A percentile compares a stretch with the other conserved stretches of the same genome.
These are phyloP conservation scores for Phymorhynchus buccinoides DNA, from an alignment of 1,140 invertebrate species.

Conservation along the genomic window DNA sequence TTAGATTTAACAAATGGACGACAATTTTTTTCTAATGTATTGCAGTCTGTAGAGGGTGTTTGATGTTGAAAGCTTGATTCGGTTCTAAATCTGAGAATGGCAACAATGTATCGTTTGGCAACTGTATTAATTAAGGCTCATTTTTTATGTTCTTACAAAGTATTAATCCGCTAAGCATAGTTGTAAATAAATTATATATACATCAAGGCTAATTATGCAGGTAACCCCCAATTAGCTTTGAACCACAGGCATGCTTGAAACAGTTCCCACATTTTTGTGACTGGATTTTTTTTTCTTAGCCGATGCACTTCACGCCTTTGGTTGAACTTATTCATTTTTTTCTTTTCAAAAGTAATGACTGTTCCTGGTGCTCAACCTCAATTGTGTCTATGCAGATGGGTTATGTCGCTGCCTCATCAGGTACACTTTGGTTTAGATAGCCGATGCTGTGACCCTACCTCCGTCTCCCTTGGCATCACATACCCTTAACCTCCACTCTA, in stretches of 20 bases:
- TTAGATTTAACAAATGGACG: not conserved
- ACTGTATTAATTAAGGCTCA: not conserved
- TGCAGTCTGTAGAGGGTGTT: not conserved
- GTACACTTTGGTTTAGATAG: not conserved
- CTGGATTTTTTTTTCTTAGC: not conserved
- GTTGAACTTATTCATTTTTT: not conserved
- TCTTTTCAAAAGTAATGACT: not conserved
- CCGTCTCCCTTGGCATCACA: not conserved
- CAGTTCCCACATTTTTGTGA: not conserved
- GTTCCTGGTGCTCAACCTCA: conserved; percentile 1
- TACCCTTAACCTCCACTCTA: not conserved
- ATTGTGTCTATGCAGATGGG: conserved; percentile 5
- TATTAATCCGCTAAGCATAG: not conserved
- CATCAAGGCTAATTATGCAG: not conserved
- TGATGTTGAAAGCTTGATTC: not conserved
- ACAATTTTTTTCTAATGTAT: not conserved
- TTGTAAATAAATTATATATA: not conserved
- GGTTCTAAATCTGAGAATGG: not conserved
- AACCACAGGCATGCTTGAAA: not conserved
- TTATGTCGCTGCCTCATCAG: not conserved
- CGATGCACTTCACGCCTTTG: not conserved
- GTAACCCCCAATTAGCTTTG: not conserved
- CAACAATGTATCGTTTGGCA: not conserved
- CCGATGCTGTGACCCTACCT: not conserved
- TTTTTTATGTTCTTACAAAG: not conserved